phyloP scores from a whole-genome alignment of 2,888 invertebrate genomes.

The Biston stratarius region DNA sequence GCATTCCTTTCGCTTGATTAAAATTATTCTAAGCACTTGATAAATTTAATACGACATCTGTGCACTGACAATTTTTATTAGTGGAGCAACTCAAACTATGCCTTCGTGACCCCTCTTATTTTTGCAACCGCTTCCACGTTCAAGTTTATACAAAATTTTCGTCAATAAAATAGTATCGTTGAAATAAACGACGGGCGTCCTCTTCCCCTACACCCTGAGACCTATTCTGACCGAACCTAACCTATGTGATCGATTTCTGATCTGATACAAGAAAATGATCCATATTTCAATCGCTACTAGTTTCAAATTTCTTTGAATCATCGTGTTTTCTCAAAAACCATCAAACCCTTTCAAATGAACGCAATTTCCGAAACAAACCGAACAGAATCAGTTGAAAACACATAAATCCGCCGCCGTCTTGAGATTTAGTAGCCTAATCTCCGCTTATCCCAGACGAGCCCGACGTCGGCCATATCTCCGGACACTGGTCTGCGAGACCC shows the following conservation, averaged over 20 bases:
- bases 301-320: neutral
- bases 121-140: no score
- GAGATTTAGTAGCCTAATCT: slow-evolving; percentile 27
- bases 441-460: slow-evolving; percentile 11
- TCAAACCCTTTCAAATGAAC: slow-evolving; percentile 3
- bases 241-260: neutral
- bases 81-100: no score
- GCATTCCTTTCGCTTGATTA: no score
- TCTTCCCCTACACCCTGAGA: no score
- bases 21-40: no score
- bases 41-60: no score
- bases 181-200: no score
- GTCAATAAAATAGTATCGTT: no score
- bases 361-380: slow-evolving; percentile 11
- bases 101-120: no score
- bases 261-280: neutral
- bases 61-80: no score
- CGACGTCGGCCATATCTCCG: slow-evolving; percentile 10
- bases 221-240: no score
- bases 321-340: neutral
- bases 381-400: slow-evolving; percentile 5
- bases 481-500: slow-evolving; percentile 8
- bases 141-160: no score
- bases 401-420: slow-evolving; percentile 20
- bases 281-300: neutral